These are phyloP conservation scores for Brenthis ino DNA, from an alignment of 2,888 invertebrate genomes.

Conservation along the genomic window DNA sequence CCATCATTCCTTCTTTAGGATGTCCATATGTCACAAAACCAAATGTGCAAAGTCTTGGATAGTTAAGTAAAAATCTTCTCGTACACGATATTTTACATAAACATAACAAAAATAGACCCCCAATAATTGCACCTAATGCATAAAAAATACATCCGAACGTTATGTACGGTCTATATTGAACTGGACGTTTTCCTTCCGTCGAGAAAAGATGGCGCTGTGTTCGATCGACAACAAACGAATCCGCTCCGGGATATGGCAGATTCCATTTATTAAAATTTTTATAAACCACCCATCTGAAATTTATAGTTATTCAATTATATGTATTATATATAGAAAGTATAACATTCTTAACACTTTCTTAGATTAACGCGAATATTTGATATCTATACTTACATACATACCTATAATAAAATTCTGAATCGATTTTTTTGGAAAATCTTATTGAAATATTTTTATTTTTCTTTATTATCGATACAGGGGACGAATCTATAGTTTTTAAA, in stretches of 20 bases:
- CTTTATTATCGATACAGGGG: too few relatives aligned
- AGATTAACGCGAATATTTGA: too few relatives aligned
- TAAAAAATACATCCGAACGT: slow-evolving; percentile 69
- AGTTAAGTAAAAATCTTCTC: slow-evolving; percentile 50
- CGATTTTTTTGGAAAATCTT: too few relatives aligned
- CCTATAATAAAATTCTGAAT: too few relatives aligned
- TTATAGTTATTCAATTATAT: too few relatives aligned
- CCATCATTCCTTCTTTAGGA: slow-evolving; percentile 83
- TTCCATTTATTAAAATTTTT: slow-evolving; percentile 80
- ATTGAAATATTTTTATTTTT: too few relatives aligned
- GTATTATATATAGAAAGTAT: too few relatives aligned
- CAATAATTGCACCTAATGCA: slow-evolving; percentile 65
- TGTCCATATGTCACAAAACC: slow-evolving; percentile 87
- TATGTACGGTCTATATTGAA: slow-evolving; percentile 89
- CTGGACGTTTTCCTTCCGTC: slow-evolving; percentile 86
- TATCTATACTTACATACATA: too few relatives aligned
- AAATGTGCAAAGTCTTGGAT: slow-evolving; percentile 84
- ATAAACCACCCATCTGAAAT: slow-evolving; percentile 71
- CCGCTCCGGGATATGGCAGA: slow-evolving; percentile 91
- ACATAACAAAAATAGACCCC: slow-evolving; percentile 74
- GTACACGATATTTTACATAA: slow-evolving; percentile 51
- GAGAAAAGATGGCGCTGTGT: slow-evolving; percentile 90
- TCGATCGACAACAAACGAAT: slow-evolving; percentile 89
- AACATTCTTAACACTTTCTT: too few relatives aligned
- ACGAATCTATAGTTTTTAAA: too few relatives aligned